Evolutionary conservation across 2,888 invertebrate genomes (phyloP).

Genomic region (Anoncus sp.): DNA sequence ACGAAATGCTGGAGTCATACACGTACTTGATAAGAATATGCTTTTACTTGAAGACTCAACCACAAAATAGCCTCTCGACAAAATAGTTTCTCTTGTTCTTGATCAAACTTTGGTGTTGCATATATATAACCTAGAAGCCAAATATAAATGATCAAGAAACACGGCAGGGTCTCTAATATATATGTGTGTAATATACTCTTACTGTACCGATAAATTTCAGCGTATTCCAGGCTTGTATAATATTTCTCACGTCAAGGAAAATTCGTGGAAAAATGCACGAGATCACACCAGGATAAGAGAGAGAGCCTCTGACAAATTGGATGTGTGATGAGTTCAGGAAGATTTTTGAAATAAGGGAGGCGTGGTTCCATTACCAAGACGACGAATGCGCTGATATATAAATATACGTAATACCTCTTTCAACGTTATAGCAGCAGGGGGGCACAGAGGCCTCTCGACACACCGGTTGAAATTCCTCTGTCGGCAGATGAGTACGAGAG

Average conservation of each 20-base stretch:
- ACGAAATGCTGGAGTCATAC: too few relatives aligned
- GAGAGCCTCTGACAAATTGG: constrained; percentile 79
- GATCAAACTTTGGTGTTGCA: not conserved
- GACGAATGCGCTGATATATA: constrained; percentile 47
- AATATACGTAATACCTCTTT: constrained; percentile 25
- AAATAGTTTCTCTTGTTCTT: too few relatives aligned
- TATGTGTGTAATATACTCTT: not conserved
- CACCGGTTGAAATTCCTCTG: constrained; percentile 56
- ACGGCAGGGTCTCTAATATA: too few relatives aligned
- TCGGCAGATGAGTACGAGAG: constrained; percentile 74
- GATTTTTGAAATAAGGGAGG: constrained; percentile 77
- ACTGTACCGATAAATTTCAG: constrained; percentile 3
- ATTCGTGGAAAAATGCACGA: constrained; percentile 34
- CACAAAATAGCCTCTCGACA: too few relatives aligned
- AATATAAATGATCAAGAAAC: too few relatives aligned
- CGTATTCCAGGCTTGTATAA: constrained; percentile 19
- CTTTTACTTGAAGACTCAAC: too few relatives aligned
- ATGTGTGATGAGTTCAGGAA: constrained; percentile 78
- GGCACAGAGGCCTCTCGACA: constrained; percentile 42
- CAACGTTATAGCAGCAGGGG: constrained; percentile 44
- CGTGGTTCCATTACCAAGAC: constrained; percentile 64
- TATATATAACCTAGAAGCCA: not conserved
- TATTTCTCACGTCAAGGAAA: constrained; percentile 23
- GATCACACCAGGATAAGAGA: constrained; percentile 47
- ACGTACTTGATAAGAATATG: too few relatives aligned